Evolutionary conservation across 2,888 invertebrate species (phyloP), one percentile per base, ranked within the genome.

Genomic region (Sclerodermus sp.): DNA sequence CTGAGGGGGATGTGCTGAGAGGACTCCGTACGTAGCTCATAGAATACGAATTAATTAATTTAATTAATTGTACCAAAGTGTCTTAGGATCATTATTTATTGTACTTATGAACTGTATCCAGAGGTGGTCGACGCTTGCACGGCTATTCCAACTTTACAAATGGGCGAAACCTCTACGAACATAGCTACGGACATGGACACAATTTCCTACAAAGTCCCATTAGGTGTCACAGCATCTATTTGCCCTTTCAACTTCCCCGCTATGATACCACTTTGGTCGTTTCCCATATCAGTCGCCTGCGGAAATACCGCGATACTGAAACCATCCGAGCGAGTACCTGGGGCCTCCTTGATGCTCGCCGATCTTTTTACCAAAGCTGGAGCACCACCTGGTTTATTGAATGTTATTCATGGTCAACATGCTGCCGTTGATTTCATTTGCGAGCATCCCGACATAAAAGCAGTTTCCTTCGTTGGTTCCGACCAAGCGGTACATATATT

Each of bases 161-260:
- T 96, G 75, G 99, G 99, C 0, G 98, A 99, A 81, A 89, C 93
- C 12, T 85, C 96, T 63, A 87, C 85, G 36, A 84, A 85, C 63
- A 90, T 95, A 31, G 90, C 97, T 4, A 94, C 91, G 68, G 93
- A 99, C 75, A 96, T 99, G 96, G 99, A 99, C 79, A 94, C 94
- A 1, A 87, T 91, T 62, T 93, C 95, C 9, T 91, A 93, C 77
- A 89, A 94, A 63, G 81, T 92, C 41, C 99, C 99, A 0, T 81
- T 99, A 1, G 99, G 99, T 37, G 92, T 96, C 1, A 91, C 90
- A 15, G 94, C 90, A 70, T 96, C 97, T 42, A 95, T 98, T 67
- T 91, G 95, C n/a, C 97, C 97, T 0, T 98, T 98, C 79, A 98
- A 98, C 79, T 99, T 98, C 80, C 99, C 99, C 0, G 98, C 98